phyloP scores from a whole-genome alignment of 2,113 vertebrate species.

The Chaenocephalus aceratus region DNA sequence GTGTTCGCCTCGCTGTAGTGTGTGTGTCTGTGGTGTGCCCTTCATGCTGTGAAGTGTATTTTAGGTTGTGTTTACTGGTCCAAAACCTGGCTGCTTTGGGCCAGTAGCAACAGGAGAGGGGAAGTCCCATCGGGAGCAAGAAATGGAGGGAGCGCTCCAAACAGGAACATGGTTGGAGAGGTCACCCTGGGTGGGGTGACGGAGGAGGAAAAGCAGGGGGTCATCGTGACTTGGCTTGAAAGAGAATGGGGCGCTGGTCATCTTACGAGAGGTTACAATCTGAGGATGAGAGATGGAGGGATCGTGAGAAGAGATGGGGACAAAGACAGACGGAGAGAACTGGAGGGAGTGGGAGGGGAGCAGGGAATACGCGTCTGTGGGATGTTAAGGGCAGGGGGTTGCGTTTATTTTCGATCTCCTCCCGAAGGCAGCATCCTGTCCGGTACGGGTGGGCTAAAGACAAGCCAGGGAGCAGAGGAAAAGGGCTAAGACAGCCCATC shows the following conservation, averaged over 20 bases:
- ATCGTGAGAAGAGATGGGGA: not conserved
- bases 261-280: not conserved
- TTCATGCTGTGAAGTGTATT: conserved; percentile 67
- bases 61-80: conserved; percentile 59
- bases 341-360: conserved; percentile 21
- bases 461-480: conserved; percentile 91
- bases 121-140: conserved; percentile 63
- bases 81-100: conserved; percentile 52
- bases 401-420: conserved; percentile 90
- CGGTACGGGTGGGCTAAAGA: conserved; percentile 91
- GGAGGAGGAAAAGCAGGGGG: conserved; percentile 14
- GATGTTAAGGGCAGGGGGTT: conserved; percentile 69
- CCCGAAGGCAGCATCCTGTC: conserved; percentile 94
- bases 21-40: conserved; percentile 17
- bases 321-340: conserved; percentile 15
- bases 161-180: conserved; percentile 71
- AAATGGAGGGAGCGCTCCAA: conserved; percentile 46
- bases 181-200: conserved; percentile 44
- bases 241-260: not conserved
- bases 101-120: conserved; percentile 73
- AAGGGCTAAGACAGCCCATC: conserved; percentile 97
- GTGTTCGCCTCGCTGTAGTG: not conserved
- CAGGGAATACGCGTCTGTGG: conserved; percentile 62
- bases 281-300: not conserved
- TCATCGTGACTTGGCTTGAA: conserved; percentile 37